Evolutionary conservation across 2,888 invertebrate species (phyloP), one percentile per base, ranked within the genome.

Genomic region (Stenchaetothrips biformis): DNA sequence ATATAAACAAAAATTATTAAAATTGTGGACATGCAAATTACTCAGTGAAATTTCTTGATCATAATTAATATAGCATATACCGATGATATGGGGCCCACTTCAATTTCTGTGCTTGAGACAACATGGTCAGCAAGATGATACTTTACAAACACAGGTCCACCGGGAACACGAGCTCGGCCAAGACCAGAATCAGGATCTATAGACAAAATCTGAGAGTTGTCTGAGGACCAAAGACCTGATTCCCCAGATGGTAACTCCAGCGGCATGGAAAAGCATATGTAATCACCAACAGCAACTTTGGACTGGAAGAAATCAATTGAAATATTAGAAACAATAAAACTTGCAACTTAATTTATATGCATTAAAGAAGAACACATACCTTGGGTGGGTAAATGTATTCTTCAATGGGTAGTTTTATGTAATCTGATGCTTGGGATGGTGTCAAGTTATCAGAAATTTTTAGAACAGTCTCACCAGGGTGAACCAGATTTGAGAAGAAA

Each of bases 261-360:
- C 0, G 89, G 88, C 85, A 89, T 88, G n/a, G 87, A 87, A 84
- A 92, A 92, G 85, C 93, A 93, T 83, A 92, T 88, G 81, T 92
- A 88, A 84, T 92, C 92, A 79, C 92, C 92, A 81, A 92, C 89
- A 78, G 89, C 89, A 83, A 92, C 79, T 79, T 82, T 81, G 21
- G 79, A 81, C 83, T 83, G 74, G 0, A 81, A 78, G 79, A 80
- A 81, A n/a, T 37, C 37, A 37, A 78, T 48, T 78, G 47, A 78
- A 74, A n/a, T 27, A 13, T 80, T 25, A 79, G 16, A n/a, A 74
- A 9, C 13, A 78, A 53, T 67, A 59, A 18, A 2, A 21, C 49
- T 48, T 25, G 16, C 7, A 77, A 80, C 13, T 25, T 25, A 21
- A 49, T 1, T n/a, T 79, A 37, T 27, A 37, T 74, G 80, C 47